Base-by-base conservation (phyloP, 2,113 vertebrate genomes). In the Cyprinodon variegatus region DNA sequence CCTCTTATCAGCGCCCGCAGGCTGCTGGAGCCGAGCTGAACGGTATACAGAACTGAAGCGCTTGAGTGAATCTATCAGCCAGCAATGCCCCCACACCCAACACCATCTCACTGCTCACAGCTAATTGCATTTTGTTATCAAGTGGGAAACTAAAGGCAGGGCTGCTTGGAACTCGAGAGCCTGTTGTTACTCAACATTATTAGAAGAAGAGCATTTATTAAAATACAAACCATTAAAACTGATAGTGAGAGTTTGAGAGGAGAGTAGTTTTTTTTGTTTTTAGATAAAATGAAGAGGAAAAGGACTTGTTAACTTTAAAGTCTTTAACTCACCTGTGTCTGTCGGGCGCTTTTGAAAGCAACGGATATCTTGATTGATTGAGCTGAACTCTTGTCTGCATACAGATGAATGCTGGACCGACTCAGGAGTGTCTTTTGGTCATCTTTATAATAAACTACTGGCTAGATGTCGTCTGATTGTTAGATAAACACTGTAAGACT, bases 1-100 rank as follows among this genome's bases (percentile, higher is more conserved):
- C 43, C 29, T 69, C 64, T 78, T 75, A 87, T 74, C 83, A 22
- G 64, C 1, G 53, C 79, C 46, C 43, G 60, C 83, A 79, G 75
- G 76, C 76, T 74, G 77, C 10, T 67, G 60, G 41, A 65, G 77
- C 79, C 79, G 38, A 37, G 13, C 62, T 69, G 60, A 8, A 73
- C 73, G 48, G 37, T 61, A 1, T 41, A 50, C 37, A 43, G 15
- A 7, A 39, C 73, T 45, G 61, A 50, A 40, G 37, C 50, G 39
- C 66, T 68, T 70, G 76, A 60, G 36, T 53, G 38, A 41, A 71
- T 70, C 37, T 40, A 39, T 29, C 38, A 61, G 20, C 76, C 66
- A 17, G 61, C 39, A 53, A 15, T 75, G 63, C 74, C 61, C 15
- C 65, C 69, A 64, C 69, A 37, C 36, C 69, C 72, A 59, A 43